Conservation (phyloP, 1,140 invertebrate genomes). For the fruit fly (Drosophila melanogaster) region DNA sequence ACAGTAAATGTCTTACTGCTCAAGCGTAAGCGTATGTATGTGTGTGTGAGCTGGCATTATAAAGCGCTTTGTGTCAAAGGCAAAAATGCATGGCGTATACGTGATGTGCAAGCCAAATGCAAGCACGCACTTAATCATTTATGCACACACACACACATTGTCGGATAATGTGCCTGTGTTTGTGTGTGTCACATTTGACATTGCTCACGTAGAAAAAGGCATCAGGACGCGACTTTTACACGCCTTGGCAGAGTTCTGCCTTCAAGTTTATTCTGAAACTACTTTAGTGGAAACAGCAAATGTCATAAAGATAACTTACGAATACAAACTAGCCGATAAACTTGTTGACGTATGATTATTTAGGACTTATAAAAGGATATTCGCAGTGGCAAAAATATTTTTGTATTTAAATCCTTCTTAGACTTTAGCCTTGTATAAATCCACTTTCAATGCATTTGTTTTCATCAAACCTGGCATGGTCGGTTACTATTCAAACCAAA, state of each 20-base stretch:
- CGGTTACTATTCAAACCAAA: too few relatives aligned
- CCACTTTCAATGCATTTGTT: too few relatives aligned
- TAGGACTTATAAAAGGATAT: too few relatives aligned
- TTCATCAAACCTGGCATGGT: too few relatives aligned
- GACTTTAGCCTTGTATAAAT: too few relatives aligned
- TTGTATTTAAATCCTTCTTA: too few relatives aligned
- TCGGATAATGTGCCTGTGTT: constrained; percentile 2
- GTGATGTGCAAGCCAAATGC: constrained; percentile 66
- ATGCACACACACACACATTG: constrained; percentile 41
- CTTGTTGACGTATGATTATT: neutral
- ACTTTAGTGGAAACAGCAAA: constrained; percentile 20
- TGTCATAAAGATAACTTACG: constrained; percentile 18
- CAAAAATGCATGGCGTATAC: constrained; percentile 71
- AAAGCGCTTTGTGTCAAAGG: constrained; percentile 77
- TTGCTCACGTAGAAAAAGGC: constrained; percentile 52
- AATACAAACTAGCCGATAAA: neutral
- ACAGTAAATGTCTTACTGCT: constrained; percentile 28
- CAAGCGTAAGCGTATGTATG: neutral
- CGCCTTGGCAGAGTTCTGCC: constrained; percentile 51
- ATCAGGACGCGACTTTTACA: constrained; percentile 61
- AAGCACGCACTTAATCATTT: constrained; percentile 74
- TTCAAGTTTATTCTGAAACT: constrained; percentile 39
- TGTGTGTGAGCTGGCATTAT: constrained; percentile 50
- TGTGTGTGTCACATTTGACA: constrained; percentile 58
- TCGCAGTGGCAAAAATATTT: too few relatives aligned